phyloP scores from a whole-genome alignment of 2,888 invertebrate species.

The Scaptomyza reducta region DNA sequence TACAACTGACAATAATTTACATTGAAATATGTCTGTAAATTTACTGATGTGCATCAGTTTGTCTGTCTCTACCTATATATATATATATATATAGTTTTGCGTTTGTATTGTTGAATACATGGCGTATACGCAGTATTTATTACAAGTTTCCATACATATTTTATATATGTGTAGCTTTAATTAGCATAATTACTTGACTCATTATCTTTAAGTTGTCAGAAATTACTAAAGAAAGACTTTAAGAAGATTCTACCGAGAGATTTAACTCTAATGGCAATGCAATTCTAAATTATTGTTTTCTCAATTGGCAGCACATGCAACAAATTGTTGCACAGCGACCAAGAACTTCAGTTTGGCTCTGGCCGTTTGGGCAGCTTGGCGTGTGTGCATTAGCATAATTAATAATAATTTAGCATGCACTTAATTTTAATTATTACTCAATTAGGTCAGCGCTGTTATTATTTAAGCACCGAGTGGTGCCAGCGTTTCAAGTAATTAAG shows the following conservation, averaged over 20 bases:
- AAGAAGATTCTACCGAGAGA: no score
- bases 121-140: slow-evolving; percentile 18
- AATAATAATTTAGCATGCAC: slow-evolving; percentile 75
- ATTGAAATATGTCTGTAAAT: slow-evolving; percentile 65
- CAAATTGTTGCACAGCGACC: slow-evolving; percentile 30
- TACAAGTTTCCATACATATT: not conserved
- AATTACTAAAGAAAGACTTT: no score
- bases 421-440: slow-evolving; percentile 78
- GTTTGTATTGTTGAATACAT: slow-evolving; percentile 1
- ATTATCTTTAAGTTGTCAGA: no score
- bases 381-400: slow-evolving; percentile 61
- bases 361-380: slow-evolving; percentile 1
- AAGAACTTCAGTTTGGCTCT: slow-evolving; percentile 23
- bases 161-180: not conserved
- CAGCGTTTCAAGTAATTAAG: slow-evolving; percentile 55
- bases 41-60: slow-evolving; percentile 17
- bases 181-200: no score
- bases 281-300: slow-evolving; percentile 30
- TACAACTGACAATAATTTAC: slow-evolving; percentile 76
- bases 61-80: slow-evolving; percentile 3
- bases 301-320: slow-evolving; percentile 43
- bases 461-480: slow-evolving; percentile 53
- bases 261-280: slow-evolving; percentile 5
- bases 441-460: slow-evolving; percentile 73
- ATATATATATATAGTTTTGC: not conserved